Percentiles rank a stretch among this genome's conserved stretches.
Evolutionary conservation across 2,888 invertebrate genomes (phyloP).

Genomic region (Calliphora vomitoria): DNA sequence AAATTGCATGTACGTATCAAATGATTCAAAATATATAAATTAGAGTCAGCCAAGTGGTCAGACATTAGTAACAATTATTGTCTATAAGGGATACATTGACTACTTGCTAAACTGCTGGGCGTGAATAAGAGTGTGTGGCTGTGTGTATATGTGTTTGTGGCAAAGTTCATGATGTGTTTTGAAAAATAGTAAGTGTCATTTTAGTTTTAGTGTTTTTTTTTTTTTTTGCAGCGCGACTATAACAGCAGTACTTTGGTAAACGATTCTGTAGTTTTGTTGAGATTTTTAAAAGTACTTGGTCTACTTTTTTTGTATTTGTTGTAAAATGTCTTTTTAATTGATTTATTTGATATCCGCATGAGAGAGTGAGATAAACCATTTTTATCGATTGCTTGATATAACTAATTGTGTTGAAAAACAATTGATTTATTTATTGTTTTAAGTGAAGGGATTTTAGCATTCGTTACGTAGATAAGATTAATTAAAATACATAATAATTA

Average conservation of each 20-base stretch:
- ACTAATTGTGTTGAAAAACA: slow-evolving; percentile 4
- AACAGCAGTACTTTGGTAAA: slow-evolving; percentile 14
- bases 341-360: slow-evolving; percentile 66
- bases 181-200: slow-evolving; percentile 53
- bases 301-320: slow-evolving; percentile 38
- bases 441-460: not conserved
- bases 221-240: slow-evolving; percentile 14
- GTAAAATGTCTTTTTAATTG: slow-evolving; percentile 46
- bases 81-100: too few species aligned
- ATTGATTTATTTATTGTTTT: slow-evolving; percentile 24
- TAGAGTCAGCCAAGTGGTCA: too few species aligned
- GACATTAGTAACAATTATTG: too few species aligned
- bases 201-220: not conserved
- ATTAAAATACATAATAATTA: not conserved
- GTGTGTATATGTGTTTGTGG: slow-evolving; percentile 38
- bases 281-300: slow-evolving; percentile 42
- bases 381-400: slow-evolving; percentile 2
- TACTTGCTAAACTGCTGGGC: not conserved
- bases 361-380: slow-evolving; percentile 22
- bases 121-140: slow-evolving; percentile 19
- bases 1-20: too few species aligned
- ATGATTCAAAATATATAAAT: too few species aligned
- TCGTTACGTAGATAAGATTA: not conserved
- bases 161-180: slow-evolving; percentile 71
- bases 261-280: slow-evolving; percentile 23